These are phyloP conservation scores for Papilio polytes DNA, from an alignment of 1,140 invertebrate genomes.

Conservation along the genomic window DNA sequence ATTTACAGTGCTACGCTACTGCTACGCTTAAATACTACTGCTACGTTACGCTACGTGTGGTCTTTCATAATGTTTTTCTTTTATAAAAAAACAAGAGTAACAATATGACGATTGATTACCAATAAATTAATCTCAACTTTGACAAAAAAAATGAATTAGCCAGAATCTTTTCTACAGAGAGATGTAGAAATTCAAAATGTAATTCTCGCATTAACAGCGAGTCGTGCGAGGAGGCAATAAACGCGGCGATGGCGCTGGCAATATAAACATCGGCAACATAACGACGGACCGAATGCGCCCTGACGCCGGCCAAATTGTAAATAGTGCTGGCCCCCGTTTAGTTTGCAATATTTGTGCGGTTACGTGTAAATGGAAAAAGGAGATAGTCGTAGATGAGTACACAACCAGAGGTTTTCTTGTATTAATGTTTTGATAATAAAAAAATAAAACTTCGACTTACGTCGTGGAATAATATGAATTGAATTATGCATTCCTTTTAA, in stretches of 20 bases:
- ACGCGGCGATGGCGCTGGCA: conserved; percentile 57
- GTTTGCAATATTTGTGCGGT: conserved; percentile 82
- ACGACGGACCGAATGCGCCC: conserved; percentile 72
- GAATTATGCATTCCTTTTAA: not conserved
- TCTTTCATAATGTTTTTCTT: not conserved
- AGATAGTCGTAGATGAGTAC: conserved; percentile 50
- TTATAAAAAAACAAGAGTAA: not conserved
- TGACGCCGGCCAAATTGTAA: conserved; percentile 78
- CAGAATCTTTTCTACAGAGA: conserved; percentile 14
- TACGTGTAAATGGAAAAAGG: conserved; percentile 81
- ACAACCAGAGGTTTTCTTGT: conserved; percentile 43
- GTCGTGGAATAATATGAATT: not conserved
- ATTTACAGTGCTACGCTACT: no score
- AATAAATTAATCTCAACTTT: not conserved
- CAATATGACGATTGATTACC: not conserved
- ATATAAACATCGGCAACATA: conserved; percentile 77
- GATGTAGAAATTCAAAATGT: conserved; percentile 34
- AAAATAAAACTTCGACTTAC: not conserved
- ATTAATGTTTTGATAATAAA: not conserved
- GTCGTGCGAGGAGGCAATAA: conserved; percentile 58
- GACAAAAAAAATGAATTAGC: not conserved
- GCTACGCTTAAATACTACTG: no score
- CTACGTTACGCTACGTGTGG: not conserved
- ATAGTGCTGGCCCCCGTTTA: conserved; percentile 77
- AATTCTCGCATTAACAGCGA: conserved; percentile 42